Base-by-base conservation (phyloP, 2,113 vertebrate species). In the Ochotona princeps region DNA sequence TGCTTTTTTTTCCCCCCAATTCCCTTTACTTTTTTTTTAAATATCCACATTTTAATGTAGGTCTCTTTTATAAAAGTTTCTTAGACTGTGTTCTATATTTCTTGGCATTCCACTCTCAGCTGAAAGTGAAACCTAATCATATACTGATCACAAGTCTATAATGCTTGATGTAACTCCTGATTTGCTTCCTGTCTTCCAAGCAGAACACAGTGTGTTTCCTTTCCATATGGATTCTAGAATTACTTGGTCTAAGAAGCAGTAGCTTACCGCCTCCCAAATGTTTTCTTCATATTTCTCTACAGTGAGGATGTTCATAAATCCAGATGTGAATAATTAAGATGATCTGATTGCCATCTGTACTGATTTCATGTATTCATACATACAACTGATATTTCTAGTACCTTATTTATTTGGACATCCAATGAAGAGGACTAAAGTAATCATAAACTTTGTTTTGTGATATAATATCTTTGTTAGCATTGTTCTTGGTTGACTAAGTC, bases 151-250 rank as follows among this genome's bases (percentile, higher is more conserved):
- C 90, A 95, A 93, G 92, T 93, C 94, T 79, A 84, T 72, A 70
- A 88, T 90, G 51, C 35, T 93, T 95, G 92, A 54, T 94, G 70
- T 67, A 90, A 94, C 94, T 96, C 87, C 82, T 93, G 92, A 95
- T 94, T 94, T 54, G 85, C 79, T 96, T 94, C 88, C 88, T 96
- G 85, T 87, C 74, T 96, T 88, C 94, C 80, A 90, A 93, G 83
- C 25, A 88, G 54, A 78, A 80, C 44, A 87, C 80, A 67, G 35
- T 85, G 47, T 63, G 89, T 92, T 93, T 96, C 72, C 88, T 93
- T 95, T 92, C 93, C 90, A 94, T 85, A 79, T 95, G 90, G 69
- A 83, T 80, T 96, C 96, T 93, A 95, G 93, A 83, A 86, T 93
- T 96, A 87, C 65, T 92, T 95, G 83, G 94, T 94, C 73, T 90